Base-by-base conservation (phyloP, 2,797 vertebrate genomes). In the Mastacembelus armatus region DNA sequence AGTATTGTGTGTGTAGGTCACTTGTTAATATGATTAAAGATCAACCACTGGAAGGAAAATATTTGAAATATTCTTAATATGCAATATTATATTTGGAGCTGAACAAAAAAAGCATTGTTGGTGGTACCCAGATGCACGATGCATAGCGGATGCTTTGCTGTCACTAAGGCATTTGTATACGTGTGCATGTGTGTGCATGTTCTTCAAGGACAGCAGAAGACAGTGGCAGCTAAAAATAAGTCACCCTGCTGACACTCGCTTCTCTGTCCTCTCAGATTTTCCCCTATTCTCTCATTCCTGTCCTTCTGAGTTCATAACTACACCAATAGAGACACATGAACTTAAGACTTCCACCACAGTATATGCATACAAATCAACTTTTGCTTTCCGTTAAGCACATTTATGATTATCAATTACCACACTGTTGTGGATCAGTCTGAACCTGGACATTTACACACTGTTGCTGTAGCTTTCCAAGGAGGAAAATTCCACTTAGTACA, bases 211-310 rank as follows among this genome's bases (percentile, higher is more conserved):
- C 66, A 73, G 52, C 55, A 43, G 40, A 73, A 74, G 80, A 85
- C 69, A 71, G 58, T 43, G 48, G 64, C 36, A n/a, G 14, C 74
- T 84, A 85, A 80, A 88, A 83, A 89, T 88, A 89, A 44, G 18
- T 59, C 74, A 70, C 72, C 82, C 65, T 68, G 71, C 78, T 84
- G 82, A 87, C 85, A 72, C 70, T 56, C 18, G 56, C 67, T 55
- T 63, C 70, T 26, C 69, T 57, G 59, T 75, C 66, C 78, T 74
- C 66, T n/a, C n/a, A n/a, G n/a, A n/a, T n/a, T n/a, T 71, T 69
- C 43, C 72, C 61, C 62, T 80, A 59, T 56, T 79, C 57, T 71
- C 66, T 77, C 56, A 26, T 66, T 32, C 30, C 58, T 64, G 65
- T 77, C 55, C 63, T 71, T 26, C 57, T 62, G 30, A 66, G 47